These are phyloP conservation scores for Labeo catla DNA, from an alignment of 2,113 vertebrate genomes.

Conservation along the genomic window DNA sequence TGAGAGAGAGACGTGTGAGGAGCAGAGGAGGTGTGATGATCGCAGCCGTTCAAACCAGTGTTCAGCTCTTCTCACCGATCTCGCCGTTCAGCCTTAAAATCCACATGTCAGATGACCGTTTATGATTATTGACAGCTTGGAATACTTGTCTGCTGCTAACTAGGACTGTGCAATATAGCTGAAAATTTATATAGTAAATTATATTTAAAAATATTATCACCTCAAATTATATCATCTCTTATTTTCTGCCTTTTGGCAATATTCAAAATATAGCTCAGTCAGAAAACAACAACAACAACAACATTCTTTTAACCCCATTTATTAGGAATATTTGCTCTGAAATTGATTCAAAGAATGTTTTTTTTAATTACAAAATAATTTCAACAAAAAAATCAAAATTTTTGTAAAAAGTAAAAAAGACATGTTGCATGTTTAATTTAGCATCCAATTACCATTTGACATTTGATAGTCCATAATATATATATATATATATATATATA, in stretches of 20 bases:
- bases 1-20: constrained; percentile 1
- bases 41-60: neutral
- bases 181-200: too few species aligned
- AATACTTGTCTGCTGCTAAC: neutral
- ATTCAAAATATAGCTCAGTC: neutral
- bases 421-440: neutral
- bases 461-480: neutral
- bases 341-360: neutral
- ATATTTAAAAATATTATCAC: neutral
- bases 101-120: neutral
- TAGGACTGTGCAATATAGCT: neutral
- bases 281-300: too few species aligned
- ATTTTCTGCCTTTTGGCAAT: neutral
- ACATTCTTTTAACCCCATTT: too few species aligned
- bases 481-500: too few species aligned
- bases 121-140: neutral
- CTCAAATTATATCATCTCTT: neutral
- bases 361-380: neutral
- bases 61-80: neutral
- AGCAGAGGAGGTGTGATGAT: constrained; percentile 9
- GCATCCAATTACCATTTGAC: neutral
- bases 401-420: too few species aligned
- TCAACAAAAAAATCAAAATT: too few species aligned
- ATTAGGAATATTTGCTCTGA: neutral
- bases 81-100: neutral